A percentile compares a stretch with the other conserved stretches of the same genome.
Evolutionary conservation across 2,888 invertebrate species (phyloP).

Genomic region (Cyclophora albipunctata): DNA sequence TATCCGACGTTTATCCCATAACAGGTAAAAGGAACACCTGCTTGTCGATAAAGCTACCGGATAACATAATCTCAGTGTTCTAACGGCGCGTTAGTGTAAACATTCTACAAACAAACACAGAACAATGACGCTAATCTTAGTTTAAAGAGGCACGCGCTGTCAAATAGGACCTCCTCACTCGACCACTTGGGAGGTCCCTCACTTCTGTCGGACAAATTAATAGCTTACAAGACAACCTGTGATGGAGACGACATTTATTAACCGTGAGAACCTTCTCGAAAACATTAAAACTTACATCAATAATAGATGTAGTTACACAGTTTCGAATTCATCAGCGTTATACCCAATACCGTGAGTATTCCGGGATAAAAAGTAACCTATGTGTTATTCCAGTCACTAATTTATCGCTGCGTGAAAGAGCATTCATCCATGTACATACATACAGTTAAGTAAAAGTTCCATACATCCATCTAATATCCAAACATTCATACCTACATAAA

Average conservation of each 20-base stretch:
- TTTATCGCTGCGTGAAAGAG: too few relatives aligned
- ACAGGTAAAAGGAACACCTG: constrained; percentile 37
- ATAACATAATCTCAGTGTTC: constrained; percentile 27
- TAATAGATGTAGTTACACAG: too few relatives aligned
- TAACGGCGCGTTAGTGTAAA: constrained; percentile 30
- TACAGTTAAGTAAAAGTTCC: too few relatives aligned
- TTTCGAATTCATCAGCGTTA: too few relatives aligned
- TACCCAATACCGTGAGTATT: too few relatives aligned
- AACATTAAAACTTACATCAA: constrained; percentile 18
- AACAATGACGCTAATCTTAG: constrained; percentile 34
- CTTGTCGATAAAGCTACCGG: constrained; percentile 19
- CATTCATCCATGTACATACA: too few relatives aligned
- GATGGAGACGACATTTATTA: constrained; percentile 34
- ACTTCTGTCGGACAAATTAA: constrained; percentile 44
- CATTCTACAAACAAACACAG: constrained; percentile 15
- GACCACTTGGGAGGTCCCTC: constrained; percentile 60
- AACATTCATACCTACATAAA: too few relatives aligned
- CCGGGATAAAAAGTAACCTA: too few relatives aligned
- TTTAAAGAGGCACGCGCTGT: constrained; percentile 37
- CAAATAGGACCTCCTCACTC: constrained; percentile 43
- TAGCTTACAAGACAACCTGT: constrained; percentile 42
- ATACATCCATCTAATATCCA: too few relatives aligned
- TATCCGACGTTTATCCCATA: constrained; percentile 37
- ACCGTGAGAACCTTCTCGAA: constrained; percentile 35
- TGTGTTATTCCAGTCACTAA: too few relatives aligned